Percentiles rank a stretch among this genome's conserved stretches.
phyloP scores from a whole-genome alignment of 2,888 invertebrate genomes.

The Stenodema calcarata region DNA sequence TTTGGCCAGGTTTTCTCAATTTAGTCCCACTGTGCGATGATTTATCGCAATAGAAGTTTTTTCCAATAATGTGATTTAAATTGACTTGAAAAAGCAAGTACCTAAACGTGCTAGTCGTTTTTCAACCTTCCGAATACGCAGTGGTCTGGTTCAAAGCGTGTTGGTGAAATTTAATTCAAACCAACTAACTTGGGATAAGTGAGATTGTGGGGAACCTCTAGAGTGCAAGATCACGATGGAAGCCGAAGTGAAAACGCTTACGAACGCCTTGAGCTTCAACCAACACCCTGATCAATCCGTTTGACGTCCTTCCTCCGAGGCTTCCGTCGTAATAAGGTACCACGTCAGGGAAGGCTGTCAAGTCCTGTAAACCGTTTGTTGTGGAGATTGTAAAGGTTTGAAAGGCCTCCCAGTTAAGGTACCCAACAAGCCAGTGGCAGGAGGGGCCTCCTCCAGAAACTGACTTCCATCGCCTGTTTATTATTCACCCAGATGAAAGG shows the following conservation, averaged over 20 bases:
- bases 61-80: no score
- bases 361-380: background rate
- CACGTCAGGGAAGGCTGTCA: background rate
- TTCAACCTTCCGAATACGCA: no score
- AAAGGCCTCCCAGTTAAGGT: background rate
- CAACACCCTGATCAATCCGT: background rate
- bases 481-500: background rate
- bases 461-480: background rate
- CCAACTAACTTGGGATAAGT: no score
- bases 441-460: background rate
- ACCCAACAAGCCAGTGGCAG: background rate
- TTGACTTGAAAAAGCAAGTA: no score
- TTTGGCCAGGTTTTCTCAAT: no score
- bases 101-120: no score
- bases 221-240: background rate
- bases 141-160: no score
- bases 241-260: background rate
- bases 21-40: no score
- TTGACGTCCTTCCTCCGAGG: background rate
- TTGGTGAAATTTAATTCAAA: no score
- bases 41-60: no score
- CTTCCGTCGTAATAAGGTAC: background rate
- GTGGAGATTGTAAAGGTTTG: background rate
- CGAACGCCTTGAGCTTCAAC: background rate
- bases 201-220: no score